Evolutionary conservation across 1,140 invertebrate species (phyloP), one percentile per base, ranked within the genome.

Genomic region (Bombus pyrosoma): DNA sequence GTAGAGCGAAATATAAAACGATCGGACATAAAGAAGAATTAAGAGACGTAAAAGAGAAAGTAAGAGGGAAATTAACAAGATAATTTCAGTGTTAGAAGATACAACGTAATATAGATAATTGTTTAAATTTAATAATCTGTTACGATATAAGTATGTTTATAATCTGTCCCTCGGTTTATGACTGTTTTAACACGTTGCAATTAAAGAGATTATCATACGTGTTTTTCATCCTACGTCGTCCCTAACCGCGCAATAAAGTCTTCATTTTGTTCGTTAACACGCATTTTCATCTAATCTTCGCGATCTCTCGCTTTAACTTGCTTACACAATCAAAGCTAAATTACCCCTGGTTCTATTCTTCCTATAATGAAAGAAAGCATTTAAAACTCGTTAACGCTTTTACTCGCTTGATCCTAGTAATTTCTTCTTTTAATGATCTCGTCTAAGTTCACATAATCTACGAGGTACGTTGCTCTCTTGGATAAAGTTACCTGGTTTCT

Each of bases 301-400:
- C 15, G 71, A 41, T 41, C 37, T 53, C 47, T 53, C 18, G 18
- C 18, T 53, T 22, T 53, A 53, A 53, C 47, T 22, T 53, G 37
- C 68, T 28, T 25, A 25, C 34, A 25, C 34, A 8, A 32, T 69
- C 68, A 22, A 34, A 28, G 28, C 41, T 73, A 41, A 73, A 41
- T 73, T 73, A 41, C 68, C 25, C 0, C 5, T 2, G 37, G 32
- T 71, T 39, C 12, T 22, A 71, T 73, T 41, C 37, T 41, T n/a
- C 39, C 28, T n/a, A n/a, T 73, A 73, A 73, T 73, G 41, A 73
- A 43, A 73, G 71, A 73, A 73, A 41, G 71, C 37, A 41, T 73
- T 73, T 43, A 73, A 39, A 73, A n/a, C 39, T 73, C 37, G 37
- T 41, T 73, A 73, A 73, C 28, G 28, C 28, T 12, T 39, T 22